Evolutionary conservation across 1,140 invertebrate species (phyloP).

Genomic region (Drosophila tristis): DNA sequence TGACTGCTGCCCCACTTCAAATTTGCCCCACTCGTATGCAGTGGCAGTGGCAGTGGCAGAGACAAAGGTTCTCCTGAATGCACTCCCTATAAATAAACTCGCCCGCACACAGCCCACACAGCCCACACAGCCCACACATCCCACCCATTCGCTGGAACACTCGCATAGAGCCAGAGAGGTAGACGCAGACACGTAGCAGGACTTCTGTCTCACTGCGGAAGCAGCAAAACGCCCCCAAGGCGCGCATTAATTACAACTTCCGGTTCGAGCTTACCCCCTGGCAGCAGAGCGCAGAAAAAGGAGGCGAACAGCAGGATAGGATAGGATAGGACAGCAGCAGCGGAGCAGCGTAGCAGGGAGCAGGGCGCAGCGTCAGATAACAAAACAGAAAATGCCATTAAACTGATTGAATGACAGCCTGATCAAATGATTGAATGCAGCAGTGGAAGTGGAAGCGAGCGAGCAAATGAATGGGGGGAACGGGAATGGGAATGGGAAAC

Average conservation of each 20-base stretch:
- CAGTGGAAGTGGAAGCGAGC: conserved; percentile 20
- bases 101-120: background rate
- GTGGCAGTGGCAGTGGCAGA: conserved; percentile 3
- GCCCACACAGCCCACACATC: background rate
- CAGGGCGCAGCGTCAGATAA: conserved; percentile 38
- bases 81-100: conserved; percentile 47
- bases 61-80: conserved; percentile 42
- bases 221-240: conserved; percentile 66
- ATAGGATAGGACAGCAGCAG: background rate
- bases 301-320: conserved; percentile 21
- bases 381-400: conserved; percentile 53
- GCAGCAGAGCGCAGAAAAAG: background rate
- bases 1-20: conserved; percentile 26
- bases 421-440: conserved; percentile 61
- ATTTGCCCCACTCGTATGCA: conserved; percentile 40
- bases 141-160: background rate
- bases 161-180: background rate
- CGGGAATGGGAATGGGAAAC: conserved; percentile 1
- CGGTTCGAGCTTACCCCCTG: conserved; percentile 45
- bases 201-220: conserved; percentile 33
- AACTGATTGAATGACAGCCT: conserved; percentile 72
- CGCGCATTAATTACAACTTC: conserved; percentile 80
- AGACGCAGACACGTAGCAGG: conserved; percentile 51
- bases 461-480: conserved; percentile 11
- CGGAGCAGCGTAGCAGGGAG: too few relatives aligned